Evolutionary conservation across 2,797 vertebrate species (phyloP).

Genomic region (Falco novaeseelandiae): DNA sequence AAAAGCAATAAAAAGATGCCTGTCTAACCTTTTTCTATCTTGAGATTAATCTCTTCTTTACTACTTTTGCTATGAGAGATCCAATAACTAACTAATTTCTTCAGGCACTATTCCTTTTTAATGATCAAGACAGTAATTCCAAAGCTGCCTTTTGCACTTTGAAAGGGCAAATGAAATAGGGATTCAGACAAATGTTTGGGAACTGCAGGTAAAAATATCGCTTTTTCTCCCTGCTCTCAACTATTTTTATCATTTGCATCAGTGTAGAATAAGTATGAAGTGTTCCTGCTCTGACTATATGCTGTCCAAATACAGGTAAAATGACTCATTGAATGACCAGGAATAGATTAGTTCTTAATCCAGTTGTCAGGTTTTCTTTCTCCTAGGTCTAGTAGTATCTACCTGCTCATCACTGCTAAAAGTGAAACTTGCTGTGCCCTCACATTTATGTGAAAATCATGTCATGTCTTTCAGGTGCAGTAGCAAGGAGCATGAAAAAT

Average conservation of each 20-base stretch:
- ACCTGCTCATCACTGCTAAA: neutral
- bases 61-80: neutral
- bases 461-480: neutral
- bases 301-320: neutral
- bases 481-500: neutral
- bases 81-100: neutral
- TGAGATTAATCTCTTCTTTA: neutral
- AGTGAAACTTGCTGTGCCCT: neutral
- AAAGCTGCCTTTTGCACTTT: neutral
- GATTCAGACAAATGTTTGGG: neutral
- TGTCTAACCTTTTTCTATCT: neutral
- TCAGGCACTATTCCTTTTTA: neutral
- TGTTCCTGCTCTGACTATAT: neutral
- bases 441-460: neutral
- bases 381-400: neutral
- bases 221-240: neutral
- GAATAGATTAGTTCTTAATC: neutral
- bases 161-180: neutral
- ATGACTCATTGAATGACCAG: neutral
- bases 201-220: neutral
- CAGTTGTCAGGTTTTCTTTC: neutral
- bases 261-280: neutral
- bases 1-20: slow-evolving; percentile 24
- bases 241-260: neutral
- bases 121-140: neutral